Evolutionary conservation across 23 tunicate species (phyloP).

Genomic region (Trididemnum clinides): DNA sequence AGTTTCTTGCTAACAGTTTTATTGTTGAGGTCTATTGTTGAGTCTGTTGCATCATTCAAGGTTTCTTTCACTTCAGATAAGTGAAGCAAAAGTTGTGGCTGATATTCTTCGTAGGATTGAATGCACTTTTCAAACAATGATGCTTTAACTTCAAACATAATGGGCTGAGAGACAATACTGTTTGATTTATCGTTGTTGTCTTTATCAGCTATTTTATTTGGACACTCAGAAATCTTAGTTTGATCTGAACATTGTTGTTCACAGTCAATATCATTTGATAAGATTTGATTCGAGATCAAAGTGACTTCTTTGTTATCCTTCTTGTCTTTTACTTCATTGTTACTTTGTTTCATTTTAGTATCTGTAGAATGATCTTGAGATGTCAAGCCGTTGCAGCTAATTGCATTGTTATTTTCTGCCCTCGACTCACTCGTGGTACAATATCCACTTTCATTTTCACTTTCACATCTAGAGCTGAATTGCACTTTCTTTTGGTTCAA

Average conservation of each 20-base stretch:
- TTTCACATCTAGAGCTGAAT: constrained; percentile 10
- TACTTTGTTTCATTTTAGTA: too few species aligned
- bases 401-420: not conserved
- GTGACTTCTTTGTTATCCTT: too few species aligned
- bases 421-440: constrained; percentile 21
- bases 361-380: too few species aligned
- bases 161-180: too few species aligned
- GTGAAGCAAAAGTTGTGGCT: not conserved
- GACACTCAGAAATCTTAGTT: too few species aligned
- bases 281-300: too few species aligned
- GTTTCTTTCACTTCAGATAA: not conserved
- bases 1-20: not conserved
- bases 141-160: constrained; percentile 19
- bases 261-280: too few species aligned
- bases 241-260: too few species aligned
- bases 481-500: not conserved
- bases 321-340: too few species aligned
- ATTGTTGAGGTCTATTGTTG: not conserved
- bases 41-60: not conserved
- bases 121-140: constrained; percentile 3
- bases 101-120: not conserved
- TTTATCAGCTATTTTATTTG: too few species aligned
- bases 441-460: constrained; percentile 52
- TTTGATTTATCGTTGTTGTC: too few species aligned
- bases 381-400: too few species aligned